Evolutionary conservation across 1,140 invertebrate species (phyloP).

Genomic region (Holotrichia oblita): DNA sequence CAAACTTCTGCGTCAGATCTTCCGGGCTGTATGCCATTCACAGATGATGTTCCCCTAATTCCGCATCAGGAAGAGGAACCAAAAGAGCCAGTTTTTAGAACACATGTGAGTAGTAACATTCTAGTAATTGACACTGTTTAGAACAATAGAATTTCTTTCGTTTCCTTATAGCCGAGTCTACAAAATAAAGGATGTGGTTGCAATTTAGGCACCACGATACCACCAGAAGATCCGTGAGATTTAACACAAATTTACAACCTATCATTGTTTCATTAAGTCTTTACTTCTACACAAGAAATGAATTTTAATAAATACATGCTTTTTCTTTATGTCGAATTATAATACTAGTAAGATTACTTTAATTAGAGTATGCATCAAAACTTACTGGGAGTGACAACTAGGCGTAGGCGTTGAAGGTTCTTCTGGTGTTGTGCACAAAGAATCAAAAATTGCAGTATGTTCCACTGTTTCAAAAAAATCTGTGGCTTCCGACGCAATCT

Average conservation of each 20-base stretch:
- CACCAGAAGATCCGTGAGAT: not conserved
- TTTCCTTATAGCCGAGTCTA: conserved; percentile 5
- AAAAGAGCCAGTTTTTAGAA: not conserved
- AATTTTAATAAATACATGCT: not conserved
- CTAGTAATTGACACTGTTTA: not conserved
- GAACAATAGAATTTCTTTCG: not conserved
- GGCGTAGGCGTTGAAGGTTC: conserved; percentile 59
- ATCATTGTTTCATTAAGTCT: no score
- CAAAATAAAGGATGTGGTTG: conserved; percentile 15
- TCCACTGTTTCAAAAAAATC: conserved; percentile 82
- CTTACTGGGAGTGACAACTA: conserved; percentile 61
- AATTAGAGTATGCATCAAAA: conserved; percentile 15
- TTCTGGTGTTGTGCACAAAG: conserved; percentile 56
- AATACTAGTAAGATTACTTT: not conserved
- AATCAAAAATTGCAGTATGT: conserved; percentile 60
- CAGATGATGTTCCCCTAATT: conserved; percentile 1
- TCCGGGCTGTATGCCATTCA: conserved; percentile 17
- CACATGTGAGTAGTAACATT: not conserved
- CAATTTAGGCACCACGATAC: not conserved
- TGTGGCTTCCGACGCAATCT: conserved; percentile 87
- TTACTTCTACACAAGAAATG: no score
- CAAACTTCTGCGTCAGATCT: not conserved
- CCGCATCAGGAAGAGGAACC: not conserved
- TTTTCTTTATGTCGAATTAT: no score
- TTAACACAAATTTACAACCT: not conserved